Evolutionary conservation across 2,797 vertebrate genomes (phyloP).

Genomic region (Sylvilagus floridanus): DNA sequence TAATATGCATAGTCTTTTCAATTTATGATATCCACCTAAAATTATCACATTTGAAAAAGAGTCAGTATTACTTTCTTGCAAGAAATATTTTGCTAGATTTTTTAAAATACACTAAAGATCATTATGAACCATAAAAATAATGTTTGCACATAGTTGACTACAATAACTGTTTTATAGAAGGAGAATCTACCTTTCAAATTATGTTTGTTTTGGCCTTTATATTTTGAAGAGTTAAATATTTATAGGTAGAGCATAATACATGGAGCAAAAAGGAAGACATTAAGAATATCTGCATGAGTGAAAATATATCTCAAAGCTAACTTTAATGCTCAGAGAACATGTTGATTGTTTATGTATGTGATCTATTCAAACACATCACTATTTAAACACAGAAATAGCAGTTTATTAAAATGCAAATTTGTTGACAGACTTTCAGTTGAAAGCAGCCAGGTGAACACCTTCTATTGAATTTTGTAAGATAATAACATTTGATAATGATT

Average conservation of each 20-base stretch:
- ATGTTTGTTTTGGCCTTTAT: slow-evolving; percentile 55
- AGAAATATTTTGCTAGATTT: slow-evolving; percentile 39
- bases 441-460: slow-evolving; percentile 2
- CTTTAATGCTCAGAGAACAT: slow-evolving; percentile 51
- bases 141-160: slow-evolving; percentile 20
- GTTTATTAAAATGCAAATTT: slow-evolving; percentile 25
- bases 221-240: slow-evolving; percentile 63
- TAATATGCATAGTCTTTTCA: slow-evolving; percentile 9
- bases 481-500: slow-evolving; percentile 9
- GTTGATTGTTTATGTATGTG: background rate
- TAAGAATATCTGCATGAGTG: slow-evolving; percentile 23
- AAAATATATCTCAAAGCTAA: slow-evolving; percentile 59
- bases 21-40: background rate
- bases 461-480: slow-evolving; percentile 14
- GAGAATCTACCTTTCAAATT: slow-evolving; percentile 14
- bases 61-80: slow-evolving; percentile 52
- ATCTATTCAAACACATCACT: background rate
- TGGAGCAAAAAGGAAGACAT: slow-evolving; percentile 57
- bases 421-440: slow-evolving; percentile 14
- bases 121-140: slow-evolving; percentile 39
- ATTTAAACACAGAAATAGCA: slow-evolving; percentile 29
- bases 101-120: slow-evolving; percentile 7
- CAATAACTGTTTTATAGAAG: background rate
- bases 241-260: slow-evolving; percentile 58
- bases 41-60: background rate